Evolutionary conservation across 2,888 invertebrate species (phyloP), one percentile per base, ranked within the genome.

Genomic region (Celastrina argiolus): DNA sequence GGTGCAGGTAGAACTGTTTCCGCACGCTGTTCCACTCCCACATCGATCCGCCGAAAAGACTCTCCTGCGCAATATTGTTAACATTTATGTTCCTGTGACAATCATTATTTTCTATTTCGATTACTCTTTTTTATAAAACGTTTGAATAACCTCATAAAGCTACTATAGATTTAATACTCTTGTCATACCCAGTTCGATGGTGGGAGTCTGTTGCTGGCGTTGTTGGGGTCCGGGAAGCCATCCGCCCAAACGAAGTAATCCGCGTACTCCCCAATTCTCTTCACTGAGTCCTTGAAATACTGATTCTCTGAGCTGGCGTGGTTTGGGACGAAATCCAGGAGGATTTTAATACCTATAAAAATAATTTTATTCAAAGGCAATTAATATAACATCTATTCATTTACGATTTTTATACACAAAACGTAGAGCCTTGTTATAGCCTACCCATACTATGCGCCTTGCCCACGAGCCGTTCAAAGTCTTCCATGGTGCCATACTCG

Each of bases 171-270:
- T n/a, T n/a, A n/a, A n/a, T n/a, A n/a, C n/a, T n/a, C n/a, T 2
- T 56, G 7, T 68, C 75, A 71, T 73, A 92, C 92, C 92, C 92
- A 92, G 74, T 92, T 92, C 14, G 92, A 92, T 56, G 92, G 92
- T 2, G 91, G 92, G 0, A 85, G 72, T 59, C 75, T 76, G 28
- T 78, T 81, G 41, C 75, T 77, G 0, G 71, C 73, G 66, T 87
- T 81, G 0, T 81, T 78, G 0, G 83, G 78, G 28, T 86, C 82
- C 67, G 87, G 91, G 0, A 83, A 77, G 59, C 84, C 78, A 58
- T 95, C 92, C 41, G 91, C 92, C 97, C 97, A 97, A 0, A 96
- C 82, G 78, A 96, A 97, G 78, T 92, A 96, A 74, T 97, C 94
- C 42, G 93, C 93, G 76, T 93, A 97, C 0, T 92, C 92, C 0